Conservation (phyloP, 1,140 invertebrate species). For the Venustaconcha ellipsiformis region DNA sequence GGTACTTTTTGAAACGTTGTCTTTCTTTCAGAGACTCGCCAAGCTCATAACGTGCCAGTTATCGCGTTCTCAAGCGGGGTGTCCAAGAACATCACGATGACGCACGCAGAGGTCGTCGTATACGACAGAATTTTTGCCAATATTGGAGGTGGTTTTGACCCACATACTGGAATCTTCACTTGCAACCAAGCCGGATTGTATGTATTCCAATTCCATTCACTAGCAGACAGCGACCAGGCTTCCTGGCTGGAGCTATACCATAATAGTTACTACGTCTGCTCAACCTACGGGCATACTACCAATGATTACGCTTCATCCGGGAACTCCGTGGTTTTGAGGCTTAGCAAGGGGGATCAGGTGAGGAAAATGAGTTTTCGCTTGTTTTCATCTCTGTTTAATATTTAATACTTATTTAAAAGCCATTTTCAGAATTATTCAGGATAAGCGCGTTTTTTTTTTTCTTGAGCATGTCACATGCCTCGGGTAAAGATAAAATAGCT, state of each 20-base stretch:
- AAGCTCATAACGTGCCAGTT: background rate
- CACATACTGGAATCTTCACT: constrained; percentile 13
- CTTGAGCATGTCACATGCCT: too few relatives aligned
- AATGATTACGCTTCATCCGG: constrained; percentile 13
- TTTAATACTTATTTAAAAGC: too few relatives aligned
- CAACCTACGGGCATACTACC: constrained; percentile 17
- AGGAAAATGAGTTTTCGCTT: background rate
- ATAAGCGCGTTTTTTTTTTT: too few relatives aligned
- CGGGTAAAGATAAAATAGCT: too few relatives aligned
- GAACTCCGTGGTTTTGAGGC: constrained; percentile 20
- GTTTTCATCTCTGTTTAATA: too few relatives aligned
- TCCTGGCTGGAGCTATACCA: constrained; percentile 29
- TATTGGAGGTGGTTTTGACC: constrained; percentile 15
- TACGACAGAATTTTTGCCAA: constrained; percentile 24
- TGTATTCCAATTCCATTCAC: constrained; percentile 26
- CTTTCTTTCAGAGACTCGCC: too few relatives aligned
- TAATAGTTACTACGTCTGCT: constrained; percentile 16
- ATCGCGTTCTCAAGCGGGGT: constrained; percentile 26
- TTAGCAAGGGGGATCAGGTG: constrained; percentile 21
- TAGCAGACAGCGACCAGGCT: constrained; percentile 12
- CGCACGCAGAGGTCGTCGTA: constrained; percentile 13
- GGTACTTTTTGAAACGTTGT: too few relatives aligned
- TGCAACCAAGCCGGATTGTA: constrained; percentile 7
- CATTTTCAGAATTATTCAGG: too few relatives aligned
- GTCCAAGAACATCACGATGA: background rate